Base-by-base conservation (phyloP, 2,888 invertebrate species). In the Anodontia alba region DNA sequence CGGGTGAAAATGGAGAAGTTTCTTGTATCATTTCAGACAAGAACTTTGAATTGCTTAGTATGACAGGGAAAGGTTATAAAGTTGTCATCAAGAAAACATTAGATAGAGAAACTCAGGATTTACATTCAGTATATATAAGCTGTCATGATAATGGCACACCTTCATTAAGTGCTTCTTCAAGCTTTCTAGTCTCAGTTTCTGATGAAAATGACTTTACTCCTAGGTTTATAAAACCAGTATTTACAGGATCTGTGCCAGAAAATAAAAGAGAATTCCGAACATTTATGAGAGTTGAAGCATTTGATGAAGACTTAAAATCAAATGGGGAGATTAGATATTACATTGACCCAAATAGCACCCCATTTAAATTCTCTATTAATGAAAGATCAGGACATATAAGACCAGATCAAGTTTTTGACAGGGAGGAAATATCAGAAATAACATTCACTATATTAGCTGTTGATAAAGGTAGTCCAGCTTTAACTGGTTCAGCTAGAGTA, bases 131-230 rank as follows among this genome's bases (percentile, higher is more conserved):
- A 20, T 62, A 67, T 15, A 76, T 87, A 23, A 81, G 67, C 57
- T 87, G 87, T 54, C 71, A 73, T 46, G 87, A 87, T 66, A 76
- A 76, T 69, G 87, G 87, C n/a, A 73, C 72, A 2, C 85, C 87
- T n/a, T 66, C 83, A 1, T 72, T 85, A 20, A 80, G 71, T 43
- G 77, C 80, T 12, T 73, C 83, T 20, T 66, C 83, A 8, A 74
- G 70, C 46, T 87, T 87, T 72, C 71, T 78, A 42, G 88, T 92
- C 23, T 71, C 75, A 1, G 97, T 99, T 0, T 94, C 96, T 57
- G 98, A 99, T 91, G 96, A 98, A 0, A 98, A 99, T 91, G 98
- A 99, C 91, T 98, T 98, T 94, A 95, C 97, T 0, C 98, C 99
- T 0, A 96, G 95, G 90, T 98, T 99, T 42, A 80, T 78, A 8